Percentiles rank a stretch among this genome's conserved stretches.
Conservation (phyloP, 2,113 vertebrate genomes). For the Ramphastos sulfuratus region DNA sequence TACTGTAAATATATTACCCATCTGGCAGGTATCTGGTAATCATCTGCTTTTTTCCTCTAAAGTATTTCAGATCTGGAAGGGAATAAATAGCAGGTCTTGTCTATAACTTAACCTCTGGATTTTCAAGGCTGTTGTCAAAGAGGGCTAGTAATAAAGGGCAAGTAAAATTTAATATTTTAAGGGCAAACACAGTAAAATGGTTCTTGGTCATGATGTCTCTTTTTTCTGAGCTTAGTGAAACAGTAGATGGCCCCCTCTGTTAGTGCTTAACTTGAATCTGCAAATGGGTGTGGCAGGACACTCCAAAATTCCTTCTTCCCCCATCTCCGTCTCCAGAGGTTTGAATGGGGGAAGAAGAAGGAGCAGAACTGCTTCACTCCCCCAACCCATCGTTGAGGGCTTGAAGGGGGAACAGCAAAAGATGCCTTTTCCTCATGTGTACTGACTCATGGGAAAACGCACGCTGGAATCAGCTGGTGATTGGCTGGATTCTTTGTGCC, state of each 20-base stretch:
- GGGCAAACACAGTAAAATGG: not conserved
- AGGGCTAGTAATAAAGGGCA: not conserved
- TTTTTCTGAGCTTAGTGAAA: not conserved
- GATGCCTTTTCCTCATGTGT: too few relatives aligned
- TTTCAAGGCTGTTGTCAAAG: not conserved
- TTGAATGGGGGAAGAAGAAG: too few relatives aligned
- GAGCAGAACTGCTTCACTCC: too few relatives aligned
- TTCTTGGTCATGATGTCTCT: not conserved
- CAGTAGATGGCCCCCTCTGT: not conserved
- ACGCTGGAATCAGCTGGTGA: too few relatives aligned
- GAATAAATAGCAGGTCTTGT: not conserved
- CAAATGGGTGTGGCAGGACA: not conserved
- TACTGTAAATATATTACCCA: constrained; percentile 14
- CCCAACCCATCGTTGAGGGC: too few relatives aligned
- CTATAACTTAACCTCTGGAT: not conserved
- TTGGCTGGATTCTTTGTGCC: too few relatives aligned
- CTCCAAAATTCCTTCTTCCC: too few relatives aligned
- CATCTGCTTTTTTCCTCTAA: not conserved
- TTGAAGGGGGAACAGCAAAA: too few relatives aligned
- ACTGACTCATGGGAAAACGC: too few relatives aligned
- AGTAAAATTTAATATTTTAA: not conserved
- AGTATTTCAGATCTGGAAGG: not conserved
- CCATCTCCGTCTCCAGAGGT: too few relatives aligned
- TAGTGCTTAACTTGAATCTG: not conserved
- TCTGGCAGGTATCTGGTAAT: constrained; percentile 38